Percentiles rank a stretch among this genome's conserved stretches.
Evolutionary conservation across 2,797 vertebrate genomes (phyloP).

Genomic region (Bradypus variegatus): DNA sequence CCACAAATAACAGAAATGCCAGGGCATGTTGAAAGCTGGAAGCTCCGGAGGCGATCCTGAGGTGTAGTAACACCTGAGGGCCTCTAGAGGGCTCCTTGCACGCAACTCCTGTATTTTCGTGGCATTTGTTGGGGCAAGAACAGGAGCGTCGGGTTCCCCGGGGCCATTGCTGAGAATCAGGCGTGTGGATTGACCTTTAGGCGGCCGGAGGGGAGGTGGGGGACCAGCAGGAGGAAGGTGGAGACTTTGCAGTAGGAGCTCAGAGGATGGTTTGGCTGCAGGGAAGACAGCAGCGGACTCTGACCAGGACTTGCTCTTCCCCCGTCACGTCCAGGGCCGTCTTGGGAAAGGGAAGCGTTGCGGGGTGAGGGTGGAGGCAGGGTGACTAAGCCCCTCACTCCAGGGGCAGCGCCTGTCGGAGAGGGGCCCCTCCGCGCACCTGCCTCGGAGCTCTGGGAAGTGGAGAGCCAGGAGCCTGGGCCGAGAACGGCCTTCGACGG

Average conservation of each 20-base stretch:
- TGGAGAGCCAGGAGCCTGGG: not conserved
- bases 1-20: not conserved
- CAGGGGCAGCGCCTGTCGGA: not conserved
- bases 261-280: not conserved
- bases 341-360: not conserved
- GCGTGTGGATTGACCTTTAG: not conserved
- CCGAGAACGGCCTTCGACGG: not conserved
- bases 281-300: not conserved
- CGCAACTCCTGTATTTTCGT: not conserved
- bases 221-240: not conserved
- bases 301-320: no score
- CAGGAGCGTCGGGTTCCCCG: not conserved
- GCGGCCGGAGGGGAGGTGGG: not conserved
- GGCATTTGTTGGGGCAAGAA: not conserved
- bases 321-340: not conserved
- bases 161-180: not conserved
- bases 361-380: not conserved
- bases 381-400: no score
- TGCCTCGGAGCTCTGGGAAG: not conserved
- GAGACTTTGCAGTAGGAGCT: no score
- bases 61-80: not conserved
- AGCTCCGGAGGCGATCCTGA: no score
- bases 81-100: not conserved
- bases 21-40: no score
- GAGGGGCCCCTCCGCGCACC: not conserved